phyloP scores from a whole-genome alignment of 53 echinoderm and acorn worm genomes.

The Crossaster papposus region DNA sequence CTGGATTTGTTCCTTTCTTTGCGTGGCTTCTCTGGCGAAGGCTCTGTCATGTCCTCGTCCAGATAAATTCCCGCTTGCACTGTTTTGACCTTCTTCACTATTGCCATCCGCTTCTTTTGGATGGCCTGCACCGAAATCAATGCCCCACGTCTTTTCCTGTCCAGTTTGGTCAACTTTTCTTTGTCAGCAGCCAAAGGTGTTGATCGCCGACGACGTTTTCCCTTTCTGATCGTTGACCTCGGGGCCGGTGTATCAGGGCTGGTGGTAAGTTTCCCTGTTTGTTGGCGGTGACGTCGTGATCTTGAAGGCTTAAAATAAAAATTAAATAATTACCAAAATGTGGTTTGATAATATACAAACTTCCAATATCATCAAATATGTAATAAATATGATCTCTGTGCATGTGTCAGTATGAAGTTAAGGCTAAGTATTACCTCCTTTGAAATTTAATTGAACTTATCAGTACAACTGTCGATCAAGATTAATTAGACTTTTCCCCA shows the following conservation, averaged over 20 bases:
- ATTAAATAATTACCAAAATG: background rate
- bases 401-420: background rate
- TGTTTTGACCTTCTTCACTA: background rate
- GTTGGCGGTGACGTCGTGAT: conserved; percentile 51
- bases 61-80: background rate
- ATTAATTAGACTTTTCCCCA: too few relatives aligned
- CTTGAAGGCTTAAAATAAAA: conserved; percentile 10
- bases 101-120: too few relatives aligned
- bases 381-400: background rate
- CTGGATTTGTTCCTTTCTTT: background rate
- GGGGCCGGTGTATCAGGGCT: background rate
- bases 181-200: too few relatives aligned
- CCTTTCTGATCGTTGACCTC: background rate
- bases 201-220: background rate
- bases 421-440: too few relatives aligned
- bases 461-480: too few relatives aligned
- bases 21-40: background rate
- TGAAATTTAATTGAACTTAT: too few relatives aligned
- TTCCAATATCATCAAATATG: background rate
- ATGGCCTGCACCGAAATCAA: background rate
- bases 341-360: background rate
- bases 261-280: background rate
- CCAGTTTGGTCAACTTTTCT: background rate
- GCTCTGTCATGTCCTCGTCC: background rate
- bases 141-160: background rate